Evolutionary conservation across 2,797 vertebrate genomes (phyloP), one percentile per base, ranked within the genome.

Genomic region (Pangasius mekongensis): DNA sequence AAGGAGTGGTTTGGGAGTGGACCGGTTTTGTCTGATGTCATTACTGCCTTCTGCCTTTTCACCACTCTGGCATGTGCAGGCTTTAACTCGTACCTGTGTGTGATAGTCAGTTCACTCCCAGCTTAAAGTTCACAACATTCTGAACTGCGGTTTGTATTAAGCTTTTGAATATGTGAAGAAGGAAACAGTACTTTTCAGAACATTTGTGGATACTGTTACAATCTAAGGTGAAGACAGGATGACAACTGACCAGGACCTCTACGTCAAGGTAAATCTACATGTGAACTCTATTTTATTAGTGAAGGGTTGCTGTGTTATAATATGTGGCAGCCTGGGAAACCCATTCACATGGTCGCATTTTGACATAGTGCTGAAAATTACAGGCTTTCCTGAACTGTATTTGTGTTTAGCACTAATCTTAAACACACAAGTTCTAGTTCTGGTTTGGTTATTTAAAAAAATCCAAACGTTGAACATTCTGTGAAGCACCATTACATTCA

Each of bases 1-100:
- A 91, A 91, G 96, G 96, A 94, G 96, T 93, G 95, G 92, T 91
- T 73, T 90, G 93, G 95, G 94, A 94, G 95, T 92, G 95, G 92
- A 94, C 71, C 10, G 83, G 47, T 87, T 92, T 90, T 86, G 73
- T 73, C 86, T 93, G 85, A 49, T 91, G 91, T 91, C 69, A 91
- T 88, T 92, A 90, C 88, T 67, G 87, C 91, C 87, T 91, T 84
- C 24, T 78, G 22, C 52, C 33, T 49, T 33, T 69, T 87, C 39
- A 36, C 69, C 89, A 93, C 91, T 92, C 88, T 88, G 92, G 93
- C 94, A 94, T 83, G 94, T 93, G 91, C 90, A 87, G 89, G 78
- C 78, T 80, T 69, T 92, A 91, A 90, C 60, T 86, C 49, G 54
- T 87, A 52, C 66, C 62, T 81, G 30, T 73, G 74, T 89, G 54